These are phyloP conservation scores for Andricus quercusramuli DNA, from an alignment of 2,888 invertebrate species.

Conservation along the genomic window DNA sequence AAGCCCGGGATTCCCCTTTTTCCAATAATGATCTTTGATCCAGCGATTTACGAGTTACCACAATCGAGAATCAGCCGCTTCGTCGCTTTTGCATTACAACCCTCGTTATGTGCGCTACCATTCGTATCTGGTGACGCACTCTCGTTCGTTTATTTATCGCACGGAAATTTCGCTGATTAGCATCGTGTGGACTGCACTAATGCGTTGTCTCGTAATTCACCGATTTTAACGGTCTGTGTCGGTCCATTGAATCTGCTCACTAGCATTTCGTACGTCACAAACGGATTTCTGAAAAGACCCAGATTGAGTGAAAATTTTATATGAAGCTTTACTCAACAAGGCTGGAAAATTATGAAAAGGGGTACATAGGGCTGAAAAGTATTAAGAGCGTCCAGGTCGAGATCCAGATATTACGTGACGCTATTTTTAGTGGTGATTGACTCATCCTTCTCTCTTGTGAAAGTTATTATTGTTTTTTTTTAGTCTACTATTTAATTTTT, in stretches of 20 bases:
- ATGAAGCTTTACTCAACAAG: no score
- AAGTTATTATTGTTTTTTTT: no score
- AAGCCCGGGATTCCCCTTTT: neutral
- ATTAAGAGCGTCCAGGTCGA: no score
- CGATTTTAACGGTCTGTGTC: slow-evolving; percentile 75
- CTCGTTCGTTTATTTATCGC: slow-evolving; percentile 77
- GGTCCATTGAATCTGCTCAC: slow-evolving; percentile 70
- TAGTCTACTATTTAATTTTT: no score
- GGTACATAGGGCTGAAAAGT: no score
- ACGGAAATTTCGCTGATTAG: slow-evolving; percentile 79
- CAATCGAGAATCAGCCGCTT: slow-evolving; percentile 53
- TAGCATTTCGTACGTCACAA: slow-evolving; percentile 57
- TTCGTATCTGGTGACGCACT: slow-evolving; percentile 69
- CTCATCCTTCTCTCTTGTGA: no score
- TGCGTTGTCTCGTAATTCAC: slow-evolving; percentile 78
- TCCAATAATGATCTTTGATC: slow-evolving; percentile 41
- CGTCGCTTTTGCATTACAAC: slow-evolving; percentile 61
- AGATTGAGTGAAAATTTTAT: neutral
- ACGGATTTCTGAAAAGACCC: slow-evolving; percentile 51
- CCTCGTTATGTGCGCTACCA: slow-evolving; percentile 57
- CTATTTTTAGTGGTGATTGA: no score
- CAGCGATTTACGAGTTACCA: slow-evolving; percentile 54
- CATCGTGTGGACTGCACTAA: slow-evolving; percentile 78
- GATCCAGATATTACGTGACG: no score
- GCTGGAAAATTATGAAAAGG: no score